Evolutionary conservation across 2,888 invertebrate species (phyloP), one percentile per base, ranked within the genome.

Genomic region (Lasioglossum leucozonium): DNA sequence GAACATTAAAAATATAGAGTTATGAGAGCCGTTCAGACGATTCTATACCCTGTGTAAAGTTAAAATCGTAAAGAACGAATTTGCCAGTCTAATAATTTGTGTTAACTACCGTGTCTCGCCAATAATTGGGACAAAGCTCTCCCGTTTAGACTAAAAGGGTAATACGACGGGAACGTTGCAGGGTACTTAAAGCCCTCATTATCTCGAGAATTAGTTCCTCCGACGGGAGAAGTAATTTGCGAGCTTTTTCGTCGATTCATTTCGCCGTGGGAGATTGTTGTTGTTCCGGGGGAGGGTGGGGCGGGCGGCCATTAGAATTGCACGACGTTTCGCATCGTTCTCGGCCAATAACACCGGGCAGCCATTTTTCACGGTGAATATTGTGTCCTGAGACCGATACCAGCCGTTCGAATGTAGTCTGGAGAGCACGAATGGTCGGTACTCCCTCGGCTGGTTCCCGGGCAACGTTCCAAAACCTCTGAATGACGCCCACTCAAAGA

Each of bases 401-500:
- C 86, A 77, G 81, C 79, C 42, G n/a, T 34, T 62, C 72, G 72
- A 37, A 67, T 62, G 47, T 71, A 71, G 51, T 22, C 73, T 42
- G 26, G 67, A 40, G 47, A 47, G 62, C 69, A 55, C 67, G 71
- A 65, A 71, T 73, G 62, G 72, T 26, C 34, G 26, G 18, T 65
- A 18, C 65, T 69, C 37, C 10, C 42, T 51, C 42, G n/a, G 11
- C 71, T 77, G 74, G 42, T 71, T 65, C 73, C 62, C 79, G 91
- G 89, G 91, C 91, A 91, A 82, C 82, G 88, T 83, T 91, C 91
- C 91, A 91, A 62, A 91, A 72, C 67, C 72, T 69, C 16, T 90
- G 87, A 91, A 91, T 90, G 91, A 91, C 86, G 84, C 89, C 89
- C 88, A 91, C 89, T 86, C 90, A 40, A 80, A 72, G 81, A 83